Percentiles rank a stretch among this genome's conserved stretches.
Evolutionary conservation across 1,140 invertebrate species (phyloP).

Genomic region (Pseudomyrmex pallidus): DNA sequence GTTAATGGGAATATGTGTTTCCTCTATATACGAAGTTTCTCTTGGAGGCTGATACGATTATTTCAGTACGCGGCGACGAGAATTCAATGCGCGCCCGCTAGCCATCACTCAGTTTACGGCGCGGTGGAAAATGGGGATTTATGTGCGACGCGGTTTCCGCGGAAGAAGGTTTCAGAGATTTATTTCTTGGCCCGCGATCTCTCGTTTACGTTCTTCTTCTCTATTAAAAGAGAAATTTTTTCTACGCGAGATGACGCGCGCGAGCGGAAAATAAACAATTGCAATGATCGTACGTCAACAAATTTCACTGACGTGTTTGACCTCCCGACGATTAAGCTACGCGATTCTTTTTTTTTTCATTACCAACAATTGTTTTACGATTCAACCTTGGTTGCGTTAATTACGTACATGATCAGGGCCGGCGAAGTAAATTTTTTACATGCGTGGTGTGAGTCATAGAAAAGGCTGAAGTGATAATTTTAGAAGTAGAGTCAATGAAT

Average conservation of each 20-base stretch:
- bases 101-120: conserved; percentile 15
- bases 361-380: too few relatives aligned
- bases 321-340: too few relatives aligned
- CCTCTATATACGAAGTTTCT: background rate
- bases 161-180: background rate
- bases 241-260: background rate
- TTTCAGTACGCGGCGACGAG: conserved; percentile 6
- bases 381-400: too few relatives aligned
- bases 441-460: too few relatives aligned
- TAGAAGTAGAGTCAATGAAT: too few relatives aligned
- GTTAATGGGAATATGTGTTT: conserved; percentile 39
- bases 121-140: conserved; percentile 1
- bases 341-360: too few relatives aligned
- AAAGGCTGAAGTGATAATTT: too few relatives aligned
- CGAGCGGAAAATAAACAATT: background rate
- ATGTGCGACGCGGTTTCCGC: background rate
- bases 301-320: background rate
- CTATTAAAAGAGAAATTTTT: background rate
- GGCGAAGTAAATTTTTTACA: too few relatives aligned
- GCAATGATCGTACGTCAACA: background rate
- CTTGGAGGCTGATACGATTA: conserved; percentile 19
- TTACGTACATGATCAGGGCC: too few relatives aligned
- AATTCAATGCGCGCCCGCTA: conserved; percentile 2
- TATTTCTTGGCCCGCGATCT: background rate
- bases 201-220: background rate